These are phyloP conservation scores for Lepetodrilus schrolli DNA, from an alignment of 2,888 invertebrate genomes.

Conservation along the genomic window DNA sequence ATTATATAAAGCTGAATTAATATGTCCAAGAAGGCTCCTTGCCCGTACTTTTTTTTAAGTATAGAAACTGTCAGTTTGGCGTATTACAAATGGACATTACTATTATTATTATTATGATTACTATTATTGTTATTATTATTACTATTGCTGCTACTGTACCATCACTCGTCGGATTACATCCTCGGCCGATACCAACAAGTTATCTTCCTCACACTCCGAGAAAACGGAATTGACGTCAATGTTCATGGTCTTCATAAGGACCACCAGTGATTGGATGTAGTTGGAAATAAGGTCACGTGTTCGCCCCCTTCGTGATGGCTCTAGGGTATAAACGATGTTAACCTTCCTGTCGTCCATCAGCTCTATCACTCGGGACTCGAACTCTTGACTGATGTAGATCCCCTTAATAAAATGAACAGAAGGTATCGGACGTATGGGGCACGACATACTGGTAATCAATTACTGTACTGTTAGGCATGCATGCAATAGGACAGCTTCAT, in stretches of 20 bases:
- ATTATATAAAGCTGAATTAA: neutral
- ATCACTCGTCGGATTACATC: conserved; percentile 32
- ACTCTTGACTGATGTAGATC: conserved; percentile 32
- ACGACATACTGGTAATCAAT: too few species aligned
- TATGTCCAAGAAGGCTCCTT: too few species aligned
- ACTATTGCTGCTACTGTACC: neutral
- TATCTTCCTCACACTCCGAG: conserved; percentile 29
- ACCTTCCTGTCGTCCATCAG: neutral
- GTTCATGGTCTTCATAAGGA: conserved; percentile 24
- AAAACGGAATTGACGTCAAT: conserved; percentile 27
- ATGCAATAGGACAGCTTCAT: too few species aligned
- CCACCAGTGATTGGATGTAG: neutral
- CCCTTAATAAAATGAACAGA: too few species aligned
- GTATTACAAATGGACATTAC: neutral
- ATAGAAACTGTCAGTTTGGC: too few species aligned
- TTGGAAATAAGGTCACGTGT: conserved; percentile 31
- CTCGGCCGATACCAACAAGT: conserved; percentile 32
- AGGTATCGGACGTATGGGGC: too few species aligned
- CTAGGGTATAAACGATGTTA: conserved; percentile 29
- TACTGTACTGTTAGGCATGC: too few species aligned
- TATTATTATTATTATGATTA: neutral
- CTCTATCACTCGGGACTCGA: conserved; percentile 31
- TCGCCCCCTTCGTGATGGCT: conserved; percentile 33
- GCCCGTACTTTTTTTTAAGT: too few species aligned
- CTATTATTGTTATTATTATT: neutral